phyloP scores from a whole-genome alignment of 1,140 invertebrate species.

The Choristoneura fumiferana region DNA sequence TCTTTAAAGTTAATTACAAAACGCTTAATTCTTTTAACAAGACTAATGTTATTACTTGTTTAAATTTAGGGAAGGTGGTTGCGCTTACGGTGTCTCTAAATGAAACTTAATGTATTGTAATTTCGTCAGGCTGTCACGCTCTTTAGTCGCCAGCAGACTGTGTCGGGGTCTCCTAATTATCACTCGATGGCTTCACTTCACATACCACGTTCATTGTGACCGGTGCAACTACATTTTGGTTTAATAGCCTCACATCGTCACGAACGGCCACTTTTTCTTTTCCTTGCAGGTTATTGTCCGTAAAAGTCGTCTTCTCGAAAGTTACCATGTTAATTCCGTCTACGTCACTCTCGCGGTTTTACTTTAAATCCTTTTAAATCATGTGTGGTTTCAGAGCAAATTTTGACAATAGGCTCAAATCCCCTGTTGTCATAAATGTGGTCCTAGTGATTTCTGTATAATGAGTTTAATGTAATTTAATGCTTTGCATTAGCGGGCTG shows the following conservation, averaged over 20 bases:
- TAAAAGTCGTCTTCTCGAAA: slow-evolving; percentile 41
- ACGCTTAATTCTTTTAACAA: slow-evolving; percentile 30
- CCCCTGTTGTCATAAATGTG: slow-evolving; percentile 27
- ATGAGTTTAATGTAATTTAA: slow-evolving; percentile 52
- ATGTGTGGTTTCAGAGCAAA: not conserved
- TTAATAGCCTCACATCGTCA: slow-evolving; percentile 32
- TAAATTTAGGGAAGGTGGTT: slow-evolving; percentile 31
- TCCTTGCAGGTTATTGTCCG: slow-evolving; percentile 34
- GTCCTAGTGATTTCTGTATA: slow-evolving; percentile 44
- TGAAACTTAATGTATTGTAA: slow-evolving; percentile 37
- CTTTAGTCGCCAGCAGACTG: slow-evolving; percentile 26
- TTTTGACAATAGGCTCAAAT: slow-evolving; percentile 19
- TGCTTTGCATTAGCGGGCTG: slow-evolving; percentile 43
- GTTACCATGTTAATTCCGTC: slow-evolving; percentile 33
- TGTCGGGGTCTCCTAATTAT: slow-evolving; percentile 25
- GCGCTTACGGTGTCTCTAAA: slow-evolving; percentile 25
- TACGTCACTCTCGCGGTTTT: slow-evolving; percentile 26
- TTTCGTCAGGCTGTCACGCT: slow-evolving; percentile 29
- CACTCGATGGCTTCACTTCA: slow-evolving; percentile 31
- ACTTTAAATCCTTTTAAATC: slow-evolving; percentile 28
- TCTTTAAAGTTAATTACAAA: slow-evolving; percentile 40
- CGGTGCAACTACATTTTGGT: slow-evolving; percentile 12
- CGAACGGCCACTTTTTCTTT: slow-evolving; percentile 35
- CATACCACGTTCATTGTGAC: slow-evolving; percentile 21
- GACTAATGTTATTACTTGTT: slow-evolving; percentile 38